Conservation (phyloP, 2,797 vertebrate genomes). For the Megalops cyprinoides region DNA sequence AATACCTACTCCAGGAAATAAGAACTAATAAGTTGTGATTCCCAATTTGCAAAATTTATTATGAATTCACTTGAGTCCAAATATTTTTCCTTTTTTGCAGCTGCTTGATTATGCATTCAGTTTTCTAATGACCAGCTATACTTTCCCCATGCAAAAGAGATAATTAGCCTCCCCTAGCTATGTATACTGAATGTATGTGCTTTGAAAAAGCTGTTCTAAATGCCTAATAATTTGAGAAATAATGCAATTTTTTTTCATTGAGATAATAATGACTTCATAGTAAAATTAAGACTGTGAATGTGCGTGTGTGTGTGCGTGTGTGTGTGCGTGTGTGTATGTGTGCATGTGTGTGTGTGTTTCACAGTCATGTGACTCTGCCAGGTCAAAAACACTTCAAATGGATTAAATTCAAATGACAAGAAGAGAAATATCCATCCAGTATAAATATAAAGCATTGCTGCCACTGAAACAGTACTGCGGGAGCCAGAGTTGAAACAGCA, state of each 20-base stretch:
- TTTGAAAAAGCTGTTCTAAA: slow-evolving; percentile 75
- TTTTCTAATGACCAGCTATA: slow-evolving; percentile 72
- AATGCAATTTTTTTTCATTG: slow-evolving; percentile 76
- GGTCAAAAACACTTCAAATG: no score
- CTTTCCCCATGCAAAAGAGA: slow-evolving; percentile 59
- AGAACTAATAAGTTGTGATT: slow-evolving; percentile 71
- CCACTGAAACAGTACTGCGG: no score
- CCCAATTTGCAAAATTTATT: slow-evolving; percentile 74
- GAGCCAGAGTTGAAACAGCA: no score
- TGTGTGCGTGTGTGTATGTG: background rate
- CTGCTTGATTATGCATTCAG: slow-evolving; percentile 74
- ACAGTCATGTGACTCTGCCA: no score
- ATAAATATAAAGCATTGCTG: no score
- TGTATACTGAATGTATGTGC: slow-evolving; percentile 43
- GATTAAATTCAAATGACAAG: no score
- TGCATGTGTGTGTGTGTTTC: no score
- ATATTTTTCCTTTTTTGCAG: slow-evolving; percentile 73
- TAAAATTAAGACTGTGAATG: slow-evolving; percentile 30
- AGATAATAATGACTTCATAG: slow-evolving; percentile 44
- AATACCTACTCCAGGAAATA: slow-evolving; percentile 81
- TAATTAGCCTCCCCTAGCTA: slow-evolving; percentile 74
- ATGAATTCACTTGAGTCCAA: slow-evolving; percentile 73
- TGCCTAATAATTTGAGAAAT: slow-evolving; percentile 75
- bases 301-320: background rate
- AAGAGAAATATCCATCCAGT: no score